Evolutionary conservation across 2,797 vertebrate genomes (phyloP), one percentile per base, ranked within the genome.

Genomic region (Hypotaenidia philippensis): DNA sequence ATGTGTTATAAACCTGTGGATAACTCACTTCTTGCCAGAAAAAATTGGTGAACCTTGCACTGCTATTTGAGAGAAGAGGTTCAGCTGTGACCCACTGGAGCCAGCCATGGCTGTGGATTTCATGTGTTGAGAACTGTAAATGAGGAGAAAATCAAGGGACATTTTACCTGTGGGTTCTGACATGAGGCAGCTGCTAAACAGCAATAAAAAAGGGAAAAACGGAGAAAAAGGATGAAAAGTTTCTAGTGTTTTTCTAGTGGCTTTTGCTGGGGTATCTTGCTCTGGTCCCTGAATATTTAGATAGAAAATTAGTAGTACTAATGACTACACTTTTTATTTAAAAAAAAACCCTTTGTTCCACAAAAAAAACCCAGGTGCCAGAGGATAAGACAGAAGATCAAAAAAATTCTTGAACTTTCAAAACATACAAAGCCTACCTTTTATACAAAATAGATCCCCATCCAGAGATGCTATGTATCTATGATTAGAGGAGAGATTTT

Each of bases 121-220:
- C 11, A 6, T 20, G 34, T 0, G 0, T 6, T 25, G 59, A 87
- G 27, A 34, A 47, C 2, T 72, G 41, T 9, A 72, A 65, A 56
- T 32, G 50, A 70, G 31, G 49, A 83, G 31, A 82, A 89, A 45
- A 69, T 6, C 10, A 65, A 55, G 27, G 27, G 49, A 50, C 49
- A 15, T 50, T 50, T 26, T 50, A 50, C 25, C 25, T 50, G 23
- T 5, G 31, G 32, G 10, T 3, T 65, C 55, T 82, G 47, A 59
- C 23, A 17, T 9, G 56, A 87, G 34, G 52, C 29, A 94, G 38
- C 31, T 79, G 61, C 26, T 53, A 32, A 89, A 57, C 13, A 45
- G 25, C 26, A 61, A 44, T 19, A 57, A 89, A 44, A 81, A 59
- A 13, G 69, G 6, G 6, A 1, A 25, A 49, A 49, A 44, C 23